Percentiles rank a stretch among this genome's conserved stretches.
Evolutionary conservation across 2,797 vertebrate genomes (phyloP).

Genomic region (Lepilemur septentrionalis): DNA sequence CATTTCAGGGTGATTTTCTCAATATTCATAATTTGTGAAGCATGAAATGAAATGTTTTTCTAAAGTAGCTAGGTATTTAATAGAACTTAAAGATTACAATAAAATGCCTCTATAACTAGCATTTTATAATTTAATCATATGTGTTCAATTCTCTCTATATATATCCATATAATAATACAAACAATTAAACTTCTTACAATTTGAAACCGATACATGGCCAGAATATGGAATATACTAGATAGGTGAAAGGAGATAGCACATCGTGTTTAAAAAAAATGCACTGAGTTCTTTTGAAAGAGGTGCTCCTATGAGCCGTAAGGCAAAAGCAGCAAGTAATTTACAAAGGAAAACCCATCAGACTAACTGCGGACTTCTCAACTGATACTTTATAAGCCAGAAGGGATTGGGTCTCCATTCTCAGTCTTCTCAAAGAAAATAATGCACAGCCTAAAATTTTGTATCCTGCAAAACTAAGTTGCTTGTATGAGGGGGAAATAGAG

Average conservation of each 20-base stretch:
- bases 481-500: too few relatives aligned
- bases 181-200: not conserved
- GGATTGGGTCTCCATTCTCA: too few relatives aligned
- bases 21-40: not conserved
- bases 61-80: conserved; percentile 1
- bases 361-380: too few relatives aligned
- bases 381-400: too few relatives aligned
- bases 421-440: too few relatives aligned
- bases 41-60: conserved; percentile 48
- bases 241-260: not conserved
- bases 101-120: not conserved
- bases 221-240: not conserved
- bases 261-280: not conserved
- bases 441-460: too few relatives aligned
- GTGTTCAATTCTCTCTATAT: not conserved
- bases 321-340: too few relatives aligned
- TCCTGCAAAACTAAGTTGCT: too few relatives aligned
- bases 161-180: not conserved
- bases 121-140: not conserved
- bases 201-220: not conserved
- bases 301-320: too few relatives aligned
- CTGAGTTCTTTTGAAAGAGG: not conserved
- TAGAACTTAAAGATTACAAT: conserved; percentile 11
- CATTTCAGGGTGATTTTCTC: conserved; percentile 35
- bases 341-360: too few relatives aligned